Evolutionary conservation across 1,140 invertebrate species (phyloP).

Genomic region (Neodiprion virginianus): DNA sequence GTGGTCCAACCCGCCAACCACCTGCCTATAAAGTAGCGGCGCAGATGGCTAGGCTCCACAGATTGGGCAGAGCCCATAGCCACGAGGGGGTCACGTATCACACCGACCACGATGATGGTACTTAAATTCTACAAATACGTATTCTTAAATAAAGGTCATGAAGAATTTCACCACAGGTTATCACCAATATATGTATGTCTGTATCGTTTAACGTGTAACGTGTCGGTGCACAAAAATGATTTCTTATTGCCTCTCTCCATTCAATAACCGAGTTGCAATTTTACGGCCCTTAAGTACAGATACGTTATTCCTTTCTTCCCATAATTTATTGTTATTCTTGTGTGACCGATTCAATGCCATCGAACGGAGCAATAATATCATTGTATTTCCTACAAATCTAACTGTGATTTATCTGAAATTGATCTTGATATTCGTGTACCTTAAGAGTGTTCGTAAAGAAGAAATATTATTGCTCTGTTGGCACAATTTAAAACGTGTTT

Average conservation of each 20-base stretch:
- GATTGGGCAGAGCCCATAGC: slow-evolving; percentile 82
- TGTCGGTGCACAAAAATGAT: no score
- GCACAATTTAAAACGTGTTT: background rate
- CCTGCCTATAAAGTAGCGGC: slow-evolving; percentile 80
- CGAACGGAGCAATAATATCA: no score
- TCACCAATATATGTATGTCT: background rate
- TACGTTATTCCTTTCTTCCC: background rate
- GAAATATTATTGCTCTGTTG: no score
- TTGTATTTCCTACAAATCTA: no score
- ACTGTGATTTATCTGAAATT: no score
- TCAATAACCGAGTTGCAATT: background rate
- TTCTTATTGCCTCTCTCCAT: background rate
- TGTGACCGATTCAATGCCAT: no score
- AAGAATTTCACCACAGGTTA: background rate
- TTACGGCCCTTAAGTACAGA: background rate
- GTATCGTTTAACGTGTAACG: no score
- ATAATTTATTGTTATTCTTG: background rate
- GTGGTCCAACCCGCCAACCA: slow-evolving; percentile 63
- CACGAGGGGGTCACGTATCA: slow-evolving; percentile 81
- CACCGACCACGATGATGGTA: slow-evolving; percentile 72
- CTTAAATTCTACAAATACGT: slow-evolving; percentile 73
- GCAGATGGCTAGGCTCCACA: slow-evolving; percentile 80
- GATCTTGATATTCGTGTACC: no score
- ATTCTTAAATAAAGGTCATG: background rate
- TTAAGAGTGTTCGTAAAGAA: no score